These are phyloP conservation scores for Pyralis farinalis DNA, from an alignment of 2,888 invertebrate genomes.

Conservation along the genomic window DNA sequence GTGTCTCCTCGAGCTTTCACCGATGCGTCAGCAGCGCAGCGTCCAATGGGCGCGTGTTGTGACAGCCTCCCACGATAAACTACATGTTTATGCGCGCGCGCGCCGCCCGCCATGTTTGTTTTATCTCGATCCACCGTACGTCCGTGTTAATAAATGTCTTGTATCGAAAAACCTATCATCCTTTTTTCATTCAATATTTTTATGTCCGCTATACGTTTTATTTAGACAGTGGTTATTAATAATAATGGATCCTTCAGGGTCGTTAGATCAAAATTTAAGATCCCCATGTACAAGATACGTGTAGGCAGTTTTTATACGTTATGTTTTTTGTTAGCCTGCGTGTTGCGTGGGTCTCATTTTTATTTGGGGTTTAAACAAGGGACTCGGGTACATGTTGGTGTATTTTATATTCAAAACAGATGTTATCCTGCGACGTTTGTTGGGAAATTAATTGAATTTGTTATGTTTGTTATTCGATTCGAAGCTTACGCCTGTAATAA, in stretches of 20 bases:
- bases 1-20: slow-evolving; percentile 72
- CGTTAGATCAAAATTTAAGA: slow-evolving; percentile 75
- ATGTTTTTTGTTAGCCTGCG: slow-evolving; percentile 56
- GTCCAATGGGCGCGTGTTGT: slow-evolving; percentile 68
- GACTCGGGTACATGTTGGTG: slow-evolving; percentile 51
- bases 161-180: slow-evolving; percentile 57
- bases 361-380: slow-evolving; percentile 62
- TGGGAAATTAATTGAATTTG: slow-evolving; percentile 72
- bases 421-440: slow-evolving; percentile 63
- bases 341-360: slow-evolving; percentile 66
- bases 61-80: slow-evolving; percentile 80
- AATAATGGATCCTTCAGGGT: slow-evolving; percentile 71
- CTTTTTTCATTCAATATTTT: slow-evolving; percentile 61
- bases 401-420: slow-evolving; percentile 78
- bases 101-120: slow-evolving; percentile 79
- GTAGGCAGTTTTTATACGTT: slow-evolving; percentile 56
- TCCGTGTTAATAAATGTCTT: slow-evolving; percentile 77
- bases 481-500: slow-evolving; percentile 62
- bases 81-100: slow-evolving; percentile 72
- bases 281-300: slow-evolving; percentile 48
- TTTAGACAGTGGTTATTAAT: slow-evolving; percentile 78
- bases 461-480: slow-evolving; percentile 66
- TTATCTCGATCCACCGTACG: slow-evolving; percentile 74
- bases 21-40: slow-evolving; percentile 54
- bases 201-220: slow-evolving; percentile 65